Conservation (phyloP, 2,797 vertebrate species). For the Galagoides demidoff region DNA sequence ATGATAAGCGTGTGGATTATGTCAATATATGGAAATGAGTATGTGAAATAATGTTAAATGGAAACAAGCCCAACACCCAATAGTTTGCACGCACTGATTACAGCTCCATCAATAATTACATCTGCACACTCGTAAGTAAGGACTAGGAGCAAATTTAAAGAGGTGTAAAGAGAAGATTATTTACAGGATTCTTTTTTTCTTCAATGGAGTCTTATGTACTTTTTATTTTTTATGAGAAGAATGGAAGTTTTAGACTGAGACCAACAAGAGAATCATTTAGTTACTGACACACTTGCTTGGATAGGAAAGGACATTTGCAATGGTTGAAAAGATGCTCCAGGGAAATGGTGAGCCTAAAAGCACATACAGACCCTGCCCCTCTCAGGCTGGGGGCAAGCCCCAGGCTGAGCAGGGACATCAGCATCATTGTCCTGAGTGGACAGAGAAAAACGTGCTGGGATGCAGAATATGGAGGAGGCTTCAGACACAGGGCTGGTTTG, state of each 20-base stretch:
- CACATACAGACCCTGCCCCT: background rate
- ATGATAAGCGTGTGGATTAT: background rate
- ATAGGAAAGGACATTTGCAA: conserved; percentile 27
- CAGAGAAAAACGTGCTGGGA: background rate
- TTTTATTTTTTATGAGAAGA: conserved; percentile 39
- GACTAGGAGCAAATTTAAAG: conserved; percentile 13
- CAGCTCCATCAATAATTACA: conserved; percentile 30
- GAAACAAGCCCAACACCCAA: conserved; percentile 3
- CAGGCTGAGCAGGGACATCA: background rate
- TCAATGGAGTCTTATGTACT: conserved; percentile 9
- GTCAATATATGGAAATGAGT: conserved; percentile 72
- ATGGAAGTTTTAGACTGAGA: conserved; percentile 55
- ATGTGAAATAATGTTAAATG: conserved; percentile 35
- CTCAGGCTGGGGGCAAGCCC: background rate
- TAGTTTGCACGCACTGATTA: background rate
- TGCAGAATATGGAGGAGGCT: background rate
- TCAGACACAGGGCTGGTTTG: background rate
- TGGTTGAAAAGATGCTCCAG: background rate
- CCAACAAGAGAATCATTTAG: conserved; percentile 38
- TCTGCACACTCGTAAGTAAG: conserved; percentile 12
- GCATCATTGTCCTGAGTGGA: background rate
- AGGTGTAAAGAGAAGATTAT: background rate
- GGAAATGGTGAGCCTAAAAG: background rate
- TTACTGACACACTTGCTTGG: conserved; percentile 35
- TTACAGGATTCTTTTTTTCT: conserved; percentile 2